Percentiles rank a stretch among this genome's conserved stretches.
phyloP scores from a whole-genome alignment of 2,888 invertebrate genomes.

The Carterocephalus palaemon region DNA sequence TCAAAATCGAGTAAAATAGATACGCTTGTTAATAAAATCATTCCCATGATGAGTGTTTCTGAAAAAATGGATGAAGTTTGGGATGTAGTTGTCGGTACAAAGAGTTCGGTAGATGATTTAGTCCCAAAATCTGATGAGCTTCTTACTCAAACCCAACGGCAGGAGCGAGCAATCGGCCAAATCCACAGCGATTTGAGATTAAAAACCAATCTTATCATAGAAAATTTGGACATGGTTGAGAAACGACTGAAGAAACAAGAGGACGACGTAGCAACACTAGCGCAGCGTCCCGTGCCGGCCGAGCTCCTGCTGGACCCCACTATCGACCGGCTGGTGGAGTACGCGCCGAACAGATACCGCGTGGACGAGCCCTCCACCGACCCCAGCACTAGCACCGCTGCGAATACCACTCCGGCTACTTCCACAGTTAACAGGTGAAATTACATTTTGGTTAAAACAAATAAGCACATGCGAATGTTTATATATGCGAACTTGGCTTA shows the following conservation, averaged over 20 bases:
- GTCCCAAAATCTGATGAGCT: constrained; percentile 92
- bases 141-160: constrained; percentile 90
- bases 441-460: constrained; percentile 44
- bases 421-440: constrained; percentile 66
- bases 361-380: constrained; percentile 63
- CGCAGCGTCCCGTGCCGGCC: constrained; percentile 85
- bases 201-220: constrained; percentile 92
- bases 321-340: constrained; percentile 88
- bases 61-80: constrained; percentile 95
- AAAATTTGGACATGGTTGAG: constrained; percentile 91
- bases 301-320: constrained; percentile 86
- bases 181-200: constrained; percentile 89
- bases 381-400: constrained; percentile 58
- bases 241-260: constrained; percentile 90
- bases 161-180: constrained; percentile 91
- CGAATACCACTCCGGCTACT: constrained; percentile 53
- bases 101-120: constrained; percentile 90
- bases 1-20: constrained; percentile 87
- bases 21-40: constrained; percentile 87
- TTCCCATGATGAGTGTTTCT: constrained; percentile 90
- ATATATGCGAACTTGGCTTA: constrained; percentile 40
- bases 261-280: constrained; percentile 87
- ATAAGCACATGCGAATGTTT: constrained; percentile 23
- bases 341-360: constrained; percentile 84
- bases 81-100: constrained; percentile 93